Percentiles rank a stretch among this genome's conserved stretches.
These are phyloP conservation scores for Tauraco hartlaubi DNA, from an alignment of 2,797 vertebrate genomes.

Conservation along the genomic window DNA sequence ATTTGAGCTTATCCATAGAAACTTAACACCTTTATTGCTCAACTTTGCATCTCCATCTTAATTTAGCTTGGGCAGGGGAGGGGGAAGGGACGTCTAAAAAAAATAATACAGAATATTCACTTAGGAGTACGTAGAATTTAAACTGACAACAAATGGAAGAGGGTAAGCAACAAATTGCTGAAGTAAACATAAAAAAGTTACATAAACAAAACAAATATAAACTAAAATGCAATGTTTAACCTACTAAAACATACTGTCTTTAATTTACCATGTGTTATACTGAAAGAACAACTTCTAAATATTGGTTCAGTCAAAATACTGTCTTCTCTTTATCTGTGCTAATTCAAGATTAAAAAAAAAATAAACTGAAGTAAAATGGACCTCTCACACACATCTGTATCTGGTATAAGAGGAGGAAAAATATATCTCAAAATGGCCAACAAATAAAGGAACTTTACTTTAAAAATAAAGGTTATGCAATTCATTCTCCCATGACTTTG, in stretches of 20 bases:
- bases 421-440: background rate
- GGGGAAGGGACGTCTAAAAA: background rate
- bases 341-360: background rate
- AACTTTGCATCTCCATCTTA: background rate
- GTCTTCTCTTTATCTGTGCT: background rate
- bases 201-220: background rate
- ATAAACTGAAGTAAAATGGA: background rate
- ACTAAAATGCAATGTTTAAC: background rate
- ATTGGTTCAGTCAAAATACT: background rate
- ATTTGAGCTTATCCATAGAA: background rate
- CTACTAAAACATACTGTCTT: background rate
- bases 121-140: background rate
- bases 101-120: background rate
- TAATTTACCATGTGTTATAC: background rate
- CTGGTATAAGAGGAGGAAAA: background rate
- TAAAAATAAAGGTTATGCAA: background rate
- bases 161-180: background rate
- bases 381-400: background rate
- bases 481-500: background rate
- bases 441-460: background rate
- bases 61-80: background rate
- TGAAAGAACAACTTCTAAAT: background rate
- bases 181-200: background rate
- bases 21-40: background rate
- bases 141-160: background rate